These are phyloP conservation scores for Clarias fuscus DNA, from an alignment of 2,797 vertebrate species.

Conservation along the genomic window DNA sequence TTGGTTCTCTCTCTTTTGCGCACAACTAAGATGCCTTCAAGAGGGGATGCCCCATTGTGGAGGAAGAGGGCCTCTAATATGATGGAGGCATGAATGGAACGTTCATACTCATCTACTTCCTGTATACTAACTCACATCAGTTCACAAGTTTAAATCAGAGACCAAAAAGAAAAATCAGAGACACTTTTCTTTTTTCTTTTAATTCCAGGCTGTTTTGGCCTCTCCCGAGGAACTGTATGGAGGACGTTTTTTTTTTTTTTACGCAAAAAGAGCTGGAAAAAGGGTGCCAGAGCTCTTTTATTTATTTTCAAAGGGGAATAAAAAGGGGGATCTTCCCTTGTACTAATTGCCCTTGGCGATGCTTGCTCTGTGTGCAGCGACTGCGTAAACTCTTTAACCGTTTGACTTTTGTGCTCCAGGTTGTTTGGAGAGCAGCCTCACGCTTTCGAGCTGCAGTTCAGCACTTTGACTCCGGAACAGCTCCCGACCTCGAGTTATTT, in stretches of 20 bases:
- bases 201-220: not conserved
- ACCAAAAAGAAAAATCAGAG: not conserved
- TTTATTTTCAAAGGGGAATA: not conserved
- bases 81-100: not conserved
- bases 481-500: slow-evolving; percentile 68
- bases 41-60: not conserved
- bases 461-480: slow-evolving; percentile 76
- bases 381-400: slow-evolving; percentile 60
- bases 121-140: not conserved
- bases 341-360: slow-evolving; percentile 57
- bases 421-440: slow-evolving; percentile 53
- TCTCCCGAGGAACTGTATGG: not conserved
- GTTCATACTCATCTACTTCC: not conserved
- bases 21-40: not conserved
- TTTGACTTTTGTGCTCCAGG: slow-evolving; percentile 37
- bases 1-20: not conserved
- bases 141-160: not conserved
- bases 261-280: slow-evolving; percentile 6
- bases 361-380: slow-evolving; percentile 69
- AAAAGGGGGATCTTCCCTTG: slow-evolving; percentile 54
- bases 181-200: not conserved
- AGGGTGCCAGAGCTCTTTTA: slow-evolving; percentile 34
- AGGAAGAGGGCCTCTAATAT: not conserved
- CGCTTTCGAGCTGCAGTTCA: slow-evolving; percentile 71
- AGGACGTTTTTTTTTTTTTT: not conserved